Evolutionary conservation across 1,140 invertebrate genomes (phyloP).

Genomic region (Sycophaga agraensis): DNA sequence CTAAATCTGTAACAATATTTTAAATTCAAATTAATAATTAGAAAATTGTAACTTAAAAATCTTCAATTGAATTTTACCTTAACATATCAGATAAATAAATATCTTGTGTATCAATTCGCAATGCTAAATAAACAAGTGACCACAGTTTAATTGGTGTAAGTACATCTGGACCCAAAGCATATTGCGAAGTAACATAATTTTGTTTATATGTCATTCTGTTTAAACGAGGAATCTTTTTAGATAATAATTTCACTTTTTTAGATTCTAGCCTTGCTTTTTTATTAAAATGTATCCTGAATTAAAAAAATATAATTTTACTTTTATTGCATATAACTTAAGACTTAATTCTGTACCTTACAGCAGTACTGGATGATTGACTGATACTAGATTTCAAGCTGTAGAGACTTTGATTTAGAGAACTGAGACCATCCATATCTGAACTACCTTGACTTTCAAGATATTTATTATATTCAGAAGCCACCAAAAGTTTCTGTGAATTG

Average conservation of each 20-base stretch:
- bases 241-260: slow-evolving; percentile 40
- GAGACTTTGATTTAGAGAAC: slow-evolving; percentile 47
- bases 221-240: slow-evolving; percentile 39
- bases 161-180: slow-evolving; percentile 45
- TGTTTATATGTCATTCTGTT: slow-evolving; percentile 43
- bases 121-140: slow-evolving; percentile 59
- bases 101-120: slow-evolving; percentile 60
- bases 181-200: slow-evolving; percentile 42
- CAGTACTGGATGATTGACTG: slow-evolving; percentile 25
- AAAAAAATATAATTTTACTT: slow-evolving; percentile 5
- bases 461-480: slow-evolving; percentile 50
- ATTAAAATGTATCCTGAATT: slow-evolving; percentile 45
- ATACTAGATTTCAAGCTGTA: slow-evolving; percentile 40
- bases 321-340: neutral
- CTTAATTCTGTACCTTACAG: slow-evolving; percentile 27
- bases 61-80: slow-evolving; percentile 44
- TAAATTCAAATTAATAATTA: slow-evolving; percentile 6
- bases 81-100: slow-evolving; percentile 64
- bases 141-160: slow-evolving; percentile 55
- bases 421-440: slow-evolving; percentile 40
- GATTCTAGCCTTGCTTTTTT: slow-evolving; percentile 44
- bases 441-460: slow-evolving; percentile 41
- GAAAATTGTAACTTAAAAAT: slow-evolving; percentile 14
- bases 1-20: slow-evolving; percentile 47
- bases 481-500: slow-evolving; percentile 44